Conservation (phyloP, 2,113 vertebrate species). For the Takifugu bimaculatus region DNA sequence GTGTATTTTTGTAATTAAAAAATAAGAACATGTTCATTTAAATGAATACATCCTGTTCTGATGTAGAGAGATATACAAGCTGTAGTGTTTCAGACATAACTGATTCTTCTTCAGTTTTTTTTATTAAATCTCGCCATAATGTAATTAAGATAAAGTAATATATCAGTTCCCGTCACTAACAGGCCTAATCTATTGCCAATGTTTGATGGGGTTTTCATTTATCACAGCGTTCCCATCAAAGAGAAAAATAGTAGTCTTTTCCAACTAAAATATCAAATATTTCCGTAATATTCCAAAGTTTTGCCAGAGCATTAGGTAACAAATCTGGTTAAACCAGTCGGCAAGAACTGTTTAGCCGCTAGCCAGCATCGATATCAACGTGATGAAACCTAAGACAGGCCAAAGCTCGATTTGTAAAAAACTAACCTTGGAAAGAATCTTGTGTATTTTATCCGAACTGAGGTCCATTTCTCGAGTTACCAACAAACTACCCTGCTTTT, state of each 20-base stretch:
- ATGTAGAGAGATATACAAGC: not conserved
- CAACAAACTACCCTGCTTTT: not conserved
- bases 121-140: no score
- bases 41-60: not conserved
- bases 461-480: conserved; percentile 65
- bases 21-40: not conserved
- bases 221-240: no score
- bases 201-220: not conserved
- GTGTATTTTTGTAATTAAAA: not conserved
- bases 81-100: not conserved
- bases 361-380: not conserved
- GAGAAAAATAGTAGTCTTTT: not conserved
- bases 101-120: no score
- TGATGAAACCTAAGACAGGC: rapidly evolving
- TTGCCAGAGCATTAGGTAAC: not conserved
- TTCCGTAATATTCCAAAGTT: not conserved
- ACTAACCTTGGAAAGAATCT: conserved; percentile 71
- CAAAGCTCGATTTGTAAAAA: rapidly evolving
- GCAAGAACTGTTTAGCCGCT: not conserved
- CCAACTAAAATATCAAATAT: not conserved
- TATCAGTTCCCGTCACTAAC: no score
- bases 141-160: no score
- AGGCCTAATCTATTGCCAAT: no score
- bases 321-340: conserved; percentile 57
- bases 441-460: conserved; percentile 58